These are phyloP conservation scores for Arrhamphus sclerolepis DNA, from an alignment of 2,797 vertebrate genomes.

Conservation along the genomic window DNA sequence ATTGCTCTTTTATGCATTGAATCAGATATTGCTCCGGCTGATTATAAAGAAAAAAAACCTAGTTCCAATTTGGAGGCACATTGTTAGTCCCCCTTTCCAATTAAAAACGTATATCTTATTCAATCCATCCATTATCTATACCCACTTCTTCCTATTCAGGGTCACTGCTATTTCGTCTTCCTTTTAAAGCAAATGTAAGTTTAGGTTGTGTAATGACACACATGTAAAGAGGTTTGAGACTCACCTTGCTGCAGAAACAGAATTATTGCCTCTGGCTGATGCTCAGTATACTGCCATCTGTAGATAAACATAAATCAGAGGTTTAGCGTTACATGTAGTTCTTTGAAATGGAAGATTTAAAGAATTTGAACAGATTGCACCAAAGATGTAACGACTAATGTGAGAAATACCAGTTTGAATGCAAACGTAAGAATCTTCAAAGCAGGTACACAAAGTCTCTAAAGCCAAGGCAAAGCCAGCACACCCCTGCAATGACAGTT, in stretches of 20 bases:
- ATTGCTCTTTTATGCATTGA: conserved; percentile 15
- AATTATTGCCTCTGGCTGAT: conserved; percentile 40
- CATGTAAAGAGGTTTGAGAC: conserved; percentile 22
- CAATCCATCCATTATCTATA: too few species aligned
- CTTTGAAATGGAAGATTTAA: conserved; percentile 56
- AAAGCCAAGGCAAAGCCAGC: background rate
- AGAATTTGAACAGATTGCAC: conserved; percentile 35
- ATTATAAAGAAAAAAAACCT: conserved; percentile 10
- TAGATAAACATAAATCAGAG: conserved; percentile 67
- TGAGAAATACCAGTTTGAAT: conserved; percentile 16
- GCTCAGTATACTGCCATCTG: conserved; percentile 61
- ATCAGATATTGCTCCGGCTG: conserved; percentile 12
- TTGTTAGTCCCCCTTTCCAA: background rate
- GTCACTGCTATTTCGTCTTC: background rate
- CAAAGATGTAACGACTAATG: conserved; percentile 24
- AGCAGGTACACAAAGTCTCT: conserved; percentile 19
- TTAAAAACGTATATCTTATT: background rate
- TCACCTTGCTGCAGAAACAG: conserved; percentile 63
- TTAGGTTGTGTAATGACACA: background rate
- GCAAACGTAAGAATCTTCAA: conserved; percentile 16
- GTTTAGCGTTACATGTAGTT: conserved; percentile 44
- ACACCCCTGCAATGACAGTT: too few species aligned
- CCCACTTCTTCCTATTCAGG: too few species aligned
- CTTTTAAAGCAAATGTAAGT: conserved; percentile 13
- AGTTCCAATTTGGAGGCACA: background rate